A percentile compares a stretch with the other conserved stretches of the same genome.
These are phyloP conservation scores for Rhodinocichla rosea DNA, from an alignment of 2,113 vertebrate species.

Conservation along the genomic window DNA sequence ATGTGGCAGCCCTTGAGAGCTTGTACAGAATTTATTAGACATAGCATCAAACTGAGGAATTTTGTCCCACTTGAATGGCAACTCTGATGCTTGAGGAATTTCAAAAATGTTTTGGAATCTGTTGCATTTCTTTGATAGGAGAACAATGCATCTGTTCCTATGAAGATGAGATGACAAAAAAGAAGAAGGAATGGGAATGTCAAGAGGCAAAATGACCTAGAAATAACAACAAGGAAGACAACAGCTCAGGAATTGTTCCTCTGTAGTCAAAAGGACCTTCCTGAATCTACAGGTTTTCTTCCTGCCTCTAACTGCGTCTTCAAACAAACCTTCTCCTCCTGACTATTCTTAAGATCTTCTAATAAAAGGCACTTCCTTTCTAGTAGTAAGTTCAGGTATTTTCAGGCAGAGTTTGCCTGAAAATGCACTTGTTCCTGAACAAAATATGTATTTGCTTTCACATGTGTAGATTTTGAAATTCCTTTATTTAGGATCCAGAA, in stretches of 20 bases:
- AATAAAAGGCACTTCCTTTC: background rate
- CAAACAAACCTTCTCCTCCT: background rate
- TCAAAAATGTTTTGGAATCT: background rate
- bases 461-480: background rate
- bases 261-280: background rate
- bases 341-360: background rate
- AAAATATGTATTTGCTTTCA: background rate
- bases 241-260: background rate
- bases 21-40: background rate
- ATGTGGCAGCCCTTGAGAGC: background rate
- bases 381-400: background rate
- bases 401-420: background rate
- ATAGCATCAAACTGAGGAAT: background rate
- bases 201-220: background rate
- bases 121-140: background rate
- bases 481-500: background rate
- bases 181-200: background rate
- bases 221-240: background rate
- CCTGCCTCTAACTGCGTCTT: background rate
- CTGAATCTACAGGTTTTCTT: background rate
- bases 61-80: background rate
- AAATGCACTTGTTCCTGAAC: background rate
- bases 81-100: background rate
- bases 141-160: background rate
- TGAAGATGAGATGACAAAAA: background rate